Conservation (phyloP, 2,888 invertebrate species). For the Apotomis turbidana region DNA sequence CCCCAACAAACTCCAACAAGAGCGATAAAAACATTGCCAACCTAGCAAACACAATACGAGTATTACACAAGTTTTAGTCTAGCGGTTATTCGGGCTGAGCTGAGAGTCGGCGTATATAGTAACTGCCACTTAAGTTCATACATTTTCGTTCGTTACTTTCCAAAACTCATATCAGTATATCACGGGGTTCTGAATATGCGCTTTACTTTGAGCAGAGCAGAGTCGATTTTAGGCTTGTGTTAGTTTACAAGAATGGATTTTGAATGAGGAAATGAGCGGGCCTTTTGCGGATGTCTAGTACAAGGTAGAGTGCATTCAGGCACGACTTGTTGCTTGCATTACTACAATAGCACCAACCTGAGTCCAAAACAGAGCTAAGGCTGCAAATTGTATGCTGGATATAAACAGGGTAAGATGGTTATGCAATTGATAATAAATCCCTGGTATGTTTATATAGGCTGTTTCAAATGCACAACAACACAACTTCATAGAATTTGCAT, state of each 20-base stretch:
- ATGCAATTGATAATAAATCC: not conserved
- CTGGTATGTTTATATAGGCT: not conserved
- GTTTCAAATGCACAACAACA: not conserved
- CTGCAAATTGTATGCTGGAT: not conserved
- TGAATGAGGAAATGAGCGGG: not conserved
- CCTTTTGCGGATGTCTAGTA: slow-evolving; percentile 28
- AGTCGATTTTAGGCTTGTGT: not conserved
- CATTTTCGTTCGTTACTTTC: slow-evolving; percentile 16
- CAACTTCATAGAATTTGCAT: too few relatives aligned
- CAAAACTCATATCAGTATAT: not conserved
- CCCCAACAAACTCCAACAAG: slow-evolving; percentile 36
- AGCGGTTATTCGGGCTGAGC: slow-evolving; percentile 34
- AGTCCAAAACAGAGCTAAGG: slow-evolving; percentile 1
- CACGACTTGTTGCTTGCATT: slow-evolving; percentile 41
- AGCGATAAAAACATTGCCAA: slow-evolving; percentile 36
- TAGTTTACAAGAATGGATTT: not conserved
- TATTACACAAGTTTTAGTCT: slow-evolving; percentile 36
- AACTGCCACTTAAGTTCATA: slow-evolving; percentile 41
- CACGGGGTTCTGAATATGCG: not conserved
- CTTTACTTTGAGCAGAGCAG: not conserved
- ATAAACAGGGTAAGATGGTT: not conserved
- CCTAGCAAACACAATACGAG: slow-evolving; percentile 35
- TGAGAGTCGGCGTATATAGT: slow-evolving; percentile 15
- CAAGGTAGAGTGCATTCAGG: slow-evolving; percentile 30
- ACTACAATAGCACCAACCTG: slow-evolving; percentile 24